Conservation (phyloP, 2,888 invertebrate genomes). For the Cyaniris semiargus region DNA sequence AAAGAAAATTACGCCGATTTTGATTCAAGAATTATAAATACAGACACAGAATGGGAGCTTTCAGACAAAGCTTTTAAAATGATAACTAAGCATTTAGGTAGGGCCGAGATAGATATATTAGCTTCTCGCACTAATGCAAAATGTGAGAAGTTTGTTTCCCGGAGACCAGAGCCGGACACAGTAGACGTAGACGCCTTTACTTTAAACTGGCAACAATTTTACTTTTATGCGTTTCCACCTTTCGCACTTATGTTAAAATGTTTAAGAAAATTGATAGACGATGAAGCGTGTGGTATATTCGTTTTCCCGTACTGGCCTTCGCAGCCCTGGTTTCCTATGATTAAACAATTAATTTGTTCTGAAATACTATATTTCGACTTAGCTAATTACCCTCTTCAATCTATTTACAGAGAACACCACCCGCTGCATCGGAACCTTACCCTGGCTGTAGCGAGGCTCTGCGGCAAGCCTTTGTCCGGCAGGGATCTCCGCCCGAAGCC, state of each 20-base stretch:
- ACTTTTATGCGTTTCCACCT: slow-evolving; percentile 42
- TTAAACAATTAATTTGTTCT: slow-evolving; percentile 36
- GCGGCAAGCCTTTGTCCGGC: slow-evolving; percentile 37
- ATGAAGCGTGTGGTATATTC: slow-evolving; percentile 42
- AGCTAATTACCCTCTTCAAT: not conserved
- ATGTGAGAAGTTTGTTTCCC: slow-evolving; percentile 36
- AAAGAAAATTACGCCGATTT: slow-evolving; percentile 29
- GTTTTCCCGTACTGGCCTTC: slow-evolving; percentile 44
- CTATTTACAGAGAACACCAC: slow-evolving; percentile 22
- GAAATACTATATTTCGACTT: slow-evolving; percentile 31
- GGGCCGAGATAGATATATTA: slow-evolving; percentile 38
- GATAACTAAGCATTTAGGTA: slow-evolving; percentile 32
- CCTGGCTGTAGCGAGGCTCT: slow-evolving; percentile 43
- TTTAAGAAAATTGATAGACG: slow-evolving; percentile 40
- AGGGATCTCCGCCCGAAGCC: slow-evolving; percentile 32
- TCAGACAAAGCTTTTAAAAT: slow-evolving; percentile 25
- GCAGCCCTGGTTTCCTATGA: slow-evolving; percentile 44
- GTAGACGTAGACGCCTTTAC: slow-evolving; percentile 37
- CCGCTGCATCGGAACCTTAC: slow-evolving; percentile 41
- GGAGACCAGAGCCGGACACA: slow-evolving; percentile 40
- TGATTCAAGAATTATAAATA: not conserved
- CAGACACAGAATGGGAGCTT: slow-evolving; percentile 4
- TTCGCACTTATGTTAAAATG: slow-evolving; percentile 36
- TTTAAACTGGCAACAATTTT: slow-evolving; percentile 34
- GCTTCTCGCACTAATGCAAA: slow-evolving; percentile 29